Conservation (phyloP, 1,140 invertebrate species). For the Tetragonula clypearis region DNA sequence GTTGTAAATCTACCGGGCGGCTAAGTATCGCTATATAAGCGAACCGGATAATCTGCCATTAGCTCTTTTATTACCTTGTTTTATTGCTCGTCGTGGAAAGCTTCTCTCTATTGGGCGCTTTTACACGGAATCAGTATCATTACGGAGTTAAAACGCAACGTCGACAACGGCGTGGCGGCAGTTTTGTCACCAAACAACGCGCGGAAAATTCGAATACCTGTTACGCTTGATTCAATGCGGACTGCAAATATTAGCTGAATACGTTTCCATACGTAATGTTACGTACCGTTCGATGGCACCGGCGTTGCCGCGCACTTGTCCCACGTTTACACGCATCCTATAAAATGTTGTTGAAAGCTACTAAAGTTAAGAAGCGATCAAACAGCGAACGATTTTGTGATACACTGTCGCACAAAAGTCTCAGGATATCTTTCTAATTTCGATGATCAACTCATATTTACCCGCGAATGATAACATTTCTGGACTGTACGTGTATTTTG, state of each 20-base stretch:
- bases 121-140: slow-evolving; percentile 24
- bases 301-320: not conserved
- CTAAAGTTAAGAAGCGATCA: not conserved
- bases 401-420: no score
- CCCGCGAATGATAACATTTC: no score
- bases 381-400: not conserved
- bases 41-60: slow-evolving; percentile 36
- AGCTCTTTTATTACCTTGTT: slow-evolving; percentile 49
- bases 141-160: slow-evolving; percentile 42
- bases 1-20: slow-evolving; percentile 57
- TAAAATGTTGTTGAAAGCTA: no score
- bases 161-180: not conserved
- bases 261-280: slow-evolving; percentile 16
- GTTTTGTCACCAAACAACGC: slow-evolving; percentile 13
- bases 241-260: slow-evolving; percentile 1
- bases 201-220: slow-evolving; percentile 18
- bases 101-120: slow-evolving; percentile 20
- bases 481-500: no score
- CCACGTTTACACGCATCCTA: not conserved
- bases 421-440: no score
- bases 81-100: slow-evolving; percentile 40
- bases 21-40: slow-evolving; percentile 48
- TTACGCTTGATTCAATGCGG: slow-evolving; percentile 32
- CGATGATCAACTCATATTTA: no score
- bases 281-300: not conserved